Evolutionary conservation across 1,140 invertebrate species (phyloP).

Genomic region (Himalopsyche phryganea): DNA sequence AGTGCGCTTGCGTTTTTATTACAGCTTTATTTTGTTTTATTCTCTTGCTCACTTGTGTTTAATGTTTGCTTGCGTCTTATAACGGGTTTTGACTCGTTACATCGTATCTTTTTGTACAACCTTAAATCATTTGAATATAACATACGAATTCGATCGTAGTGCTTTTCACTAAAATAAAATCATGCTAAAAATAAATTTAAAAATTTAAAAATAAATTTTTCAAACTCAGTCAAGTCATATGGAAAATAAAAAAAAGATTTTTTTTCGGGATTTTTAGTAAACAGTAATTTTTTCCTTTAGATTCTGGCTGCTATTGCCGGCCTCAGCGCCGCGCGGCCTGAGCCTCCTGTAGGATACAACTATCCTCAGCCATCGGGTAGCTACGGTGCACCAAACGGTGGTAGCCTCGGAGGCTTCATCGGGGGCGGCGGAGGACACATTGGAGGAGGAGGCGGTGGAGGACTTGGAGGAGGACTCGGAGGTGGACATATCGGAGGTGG

Average conservation of each 20-base stretch:
- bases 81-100: too few species aligned
- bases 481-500: slow-evolving; percentile 37
- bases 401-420: slow-evolving; percentile 34
- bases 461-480: too few species aligned
- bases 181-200: too few species aligned
- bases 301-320: slow-evolving; percentile 36
- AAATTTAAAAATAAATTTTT: too few species aligned
- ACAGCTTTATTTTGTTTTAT: background rate
- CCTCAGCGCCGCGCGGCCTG: slow-evolving; percentile 40
- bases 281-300: slow-evolving; percentile 23
- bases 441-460: slow-evolving; percentile 7
- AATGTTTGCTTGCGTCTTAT: background rate
- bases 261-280: too few species aligned
- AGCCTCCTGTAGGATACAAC: slow-evolving; percentile 43
- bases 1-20: slow-evolving; percentile 3
- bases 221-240: too few species aligned
- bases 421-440: slow-evolving; percentile 36
- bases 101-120: too few species aligned
- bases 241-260: too few species aligned
- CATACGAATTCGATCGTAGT: too few species aligned
- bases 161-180: too few species aligned
- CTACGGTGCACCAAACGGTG: slow-evolving; percentile 51
- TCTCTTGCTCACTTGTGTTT: background rate
- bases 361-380: slow-evolving; percentile 44
- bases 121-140: too few species aligned